A percentile compares a stretch with the other conserved stretches of the same genome.
Evolutionary conservation across 2,113 vertebrate species (phyloP).

Genomic region (Trematocara marginatum): DNA sequence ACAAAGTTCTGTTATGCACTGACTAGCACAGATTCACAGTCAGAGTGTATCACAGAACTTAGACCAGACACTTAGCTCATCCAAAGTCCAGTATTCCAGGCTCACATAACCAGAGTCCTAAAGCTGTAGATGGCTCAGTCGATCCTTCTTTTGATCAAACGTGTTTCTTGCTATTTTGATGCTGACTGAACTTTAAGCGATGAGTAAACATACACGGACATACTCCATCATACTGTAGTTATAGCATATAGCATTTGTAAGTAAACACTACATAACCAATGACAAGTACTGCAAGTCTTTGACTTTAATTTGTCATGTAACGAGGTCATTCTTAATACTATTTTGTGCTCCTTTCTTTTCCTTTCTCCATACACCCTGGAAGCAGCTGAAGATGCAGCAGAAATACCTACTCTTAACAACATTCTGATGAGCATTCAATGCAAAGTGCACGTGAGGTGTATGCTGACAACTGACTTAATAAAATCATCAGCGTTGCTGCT

Average conservation of each 20-base stretch:
- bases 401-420: neutral
- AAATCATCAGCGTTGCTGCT: no score
- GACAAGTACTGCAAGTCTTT: neutral
- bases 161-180: neutral
- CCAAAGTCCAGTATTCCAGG: neutral
- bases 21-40: constrained; percentile 78
- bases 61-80: constrained; percentile 44
- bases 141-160: neutral
- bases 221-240: neutral
- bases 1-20: constrained; percentile 88
- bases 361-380: neutral
- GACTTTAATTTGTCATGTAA: neutral
- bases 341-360: neutral
- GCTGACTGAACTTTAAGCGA: neutral
- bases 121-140: neutral
- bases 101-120: neutral
- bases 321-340: neutral
- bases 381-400: neutral
- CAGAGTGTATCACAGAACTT: constrained; percentile 87
- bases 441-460: neutral
- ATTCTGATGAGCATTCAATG: neutral
- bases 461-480: neutral
- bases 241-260: neutral
- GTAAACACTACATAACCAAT: neutral
- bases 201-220: neutral